These are phyloP conservation scores for Dysidea cf. avara DNA, from an alignment of 37 sponge, comb jelly and placozoan genomes.

Conservation along the genomic window DNA sequence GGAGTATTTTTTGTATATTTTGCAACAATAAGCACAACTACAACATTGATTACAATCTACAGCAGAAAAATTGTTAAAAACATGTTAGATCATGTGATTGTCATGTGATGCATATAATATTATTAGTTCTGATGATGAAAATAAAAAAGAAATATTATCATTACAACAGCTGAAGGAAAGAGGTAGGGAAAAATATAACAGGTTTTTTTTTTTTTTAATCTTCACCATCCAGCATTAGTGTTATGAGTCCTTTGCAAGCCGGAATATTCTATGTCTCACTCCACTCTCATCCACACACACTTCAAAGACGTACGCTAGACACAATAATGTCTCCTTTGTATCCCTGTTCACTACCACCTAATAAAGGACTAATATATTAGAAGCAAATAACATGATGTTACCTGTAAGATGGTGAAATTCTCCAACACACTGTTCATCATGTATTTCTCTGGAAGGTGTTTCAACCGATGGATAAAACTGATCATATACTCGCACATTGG, in stretches of 20 bases:
- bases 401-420: constrained; percentile 97
- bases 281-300: constrained; percentile 77
- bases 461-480: constrained; percentile 91
- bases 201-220: too few species aligned
- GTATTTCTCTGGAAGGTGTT: constrained; percentile 85
- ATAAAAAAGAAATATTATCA: too few species aligned
- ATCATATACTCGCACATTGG: constrained; percentile 98
- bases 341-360: constrained; percentile 93
- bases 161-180: too few species aligned
- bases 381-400: constrained; percentile 8
- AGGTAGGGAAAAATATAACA: too few species aligned
- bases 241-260: constrained; percentile 57
- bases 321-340: constrained; percentile 89
- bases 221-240: too few species aligned
- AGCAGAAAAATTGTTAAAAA: too few species aligned
- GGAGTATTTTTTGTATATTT: too few species aligned
- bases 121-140: too few species aligned
- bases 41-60: too few species aligned
- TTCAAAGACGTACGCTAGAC: constrained; percentile 96
- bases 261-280: constrained; percentile 76
- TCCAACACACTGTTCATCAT: constrained; percentile 98
- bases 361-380: background rate
- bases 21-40: too few species aligned
- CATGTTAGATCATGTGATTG: too few species aligned
- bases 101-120: too few species aligned